phyloP scores from a whole-genome alignment of 2,797 vertebrate genomes.

The Alosa sapidissima region DNA sequence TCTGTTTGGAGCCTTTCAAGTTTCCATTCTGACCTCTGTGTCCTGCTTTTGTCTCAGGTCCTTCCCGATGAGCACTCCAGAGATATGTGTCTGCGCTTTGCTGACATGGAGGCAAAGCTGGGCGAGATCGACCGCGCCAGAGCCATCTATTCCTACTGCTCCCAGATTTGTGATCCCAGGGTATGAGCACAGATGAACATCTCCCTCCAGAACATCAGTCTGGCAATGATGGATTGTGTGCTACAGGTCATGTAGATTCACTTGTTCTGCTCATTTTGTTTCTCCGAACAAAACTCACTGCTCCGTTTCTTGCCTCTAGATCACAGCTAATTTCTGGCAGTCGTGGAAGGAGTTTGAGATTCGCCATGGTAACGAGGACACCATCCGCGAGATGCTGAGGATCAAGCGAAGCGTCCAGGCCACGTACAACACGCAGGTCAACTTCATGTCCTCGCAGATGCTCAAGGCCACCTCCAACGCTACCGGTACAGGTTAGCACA shows the following conservation, averaged over 20 bases:
- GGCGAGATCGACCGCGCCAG: slow-evolving; percentile 91
- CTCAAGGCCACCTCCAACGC: slow-evolving; percentile 85
- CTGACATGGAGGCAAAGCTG: slow-evolving; percentile 93
- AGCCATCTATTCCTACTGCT: slow-evolving; percentile 94
- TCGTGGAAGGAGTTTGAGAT: slow-evolving; percentile 96
- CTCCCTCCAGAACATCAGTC: neutral
- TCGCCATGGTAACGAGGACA: slow-evolving; percentile 95
- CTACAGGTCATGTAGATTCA: neutral
- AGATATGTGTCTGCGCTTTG: slow-evolving; percentile 92
- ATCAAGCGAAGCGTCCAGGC: slow-evolving; percentile 94
- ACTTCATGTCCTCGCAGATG: slow-evolving; percentile 97
- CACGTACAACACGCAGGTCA: slow-evolving; percentile 96
- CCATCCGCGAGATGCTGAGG: slow-evolving; percentile 91
- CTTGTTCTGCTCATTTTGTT: neutral
- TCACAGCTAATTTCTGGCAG: slow-evolving; percentile 89
- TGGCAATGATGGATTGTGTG: neutral
- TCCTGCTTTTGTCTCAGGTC: slow-evolving; percentile 69
- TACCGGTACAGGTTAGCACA: slow-evolving; percentile 79
- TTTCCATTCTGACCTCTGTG: neutral
- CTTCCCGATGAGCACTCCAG: slow-evolving; percentile 87
- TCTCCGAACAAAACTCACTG: neutral
- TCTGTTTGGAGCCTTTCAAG: neutral
- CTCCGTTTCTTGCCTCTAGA: slow-evolving; percentile 64
- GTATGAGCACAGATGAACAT: slow-evolving; percentile 63
- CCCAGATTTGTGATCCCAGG: slow-evolving; percentile 93